Base-by-base conservation (phyloP, 2,113 vertebrate species). In the Hucho hucho region DNA sequence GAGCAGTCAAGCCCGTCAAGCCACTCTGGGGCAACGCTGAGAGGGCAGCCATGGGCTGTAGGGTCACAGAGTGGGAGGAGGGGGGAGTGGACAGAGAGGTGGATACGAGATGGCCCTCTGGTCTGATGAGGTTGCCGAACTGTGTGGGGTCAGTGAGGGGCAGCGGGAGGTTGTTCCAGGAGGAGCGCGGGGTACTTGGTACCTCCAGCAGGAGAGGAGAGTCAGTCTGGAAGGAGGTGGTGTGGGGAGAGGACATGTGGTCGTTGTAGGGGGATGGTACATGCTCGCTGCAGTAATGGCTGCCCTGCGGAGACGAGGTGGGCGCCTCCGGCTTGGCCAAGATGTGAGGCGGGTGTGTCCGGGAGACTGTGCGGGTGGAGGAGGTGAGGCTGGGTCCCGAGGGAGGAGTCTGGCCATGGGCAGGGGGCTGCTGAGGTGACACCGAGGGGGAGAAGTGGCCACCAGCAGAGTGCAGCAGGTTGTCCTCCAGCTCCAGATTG, bases 61-160 rank as follows among this genome's bases (percentile, higher is more conserved):
- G 92, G 86, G 94, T 95, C 88, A 96, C 94, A 82, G 96, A 96
- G 93, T 96, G 96, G 81, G 95, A 94, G 90, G 95, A 94, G 63
- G 96, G 97, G 13, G 98, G 97, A 16, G 98, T 99, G 90, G 97
- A 99, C 37, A 99, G 93, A 73, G 98, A 96, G 1, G 97, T 99
- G 92, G 98, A 98, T 69, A 99, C 95, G 78, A 99, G 95, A 89
- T 98, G 98, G 85, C 95, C 95, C 77, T 98, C 97, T 61, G 96
- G 92, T 78, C 93, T 94, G 0, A 98, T 93, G 79, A 99, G 95
- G 92, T 94, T 96, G 86, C 96, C 95, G 79, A 98, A 99, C 59
- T 95, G 95, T 67, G 95, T 91, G 74, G 97, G 93, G 78, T 99
- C 98, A 3, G 95, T 92, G 61, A 99, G 93, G 83, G 92, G 94